These are phyloP conservation scores for Muscicapa comitata DNA, from an alignment of 2,797 vertebrate genomes.

Conservation along the genomic window DNA sequence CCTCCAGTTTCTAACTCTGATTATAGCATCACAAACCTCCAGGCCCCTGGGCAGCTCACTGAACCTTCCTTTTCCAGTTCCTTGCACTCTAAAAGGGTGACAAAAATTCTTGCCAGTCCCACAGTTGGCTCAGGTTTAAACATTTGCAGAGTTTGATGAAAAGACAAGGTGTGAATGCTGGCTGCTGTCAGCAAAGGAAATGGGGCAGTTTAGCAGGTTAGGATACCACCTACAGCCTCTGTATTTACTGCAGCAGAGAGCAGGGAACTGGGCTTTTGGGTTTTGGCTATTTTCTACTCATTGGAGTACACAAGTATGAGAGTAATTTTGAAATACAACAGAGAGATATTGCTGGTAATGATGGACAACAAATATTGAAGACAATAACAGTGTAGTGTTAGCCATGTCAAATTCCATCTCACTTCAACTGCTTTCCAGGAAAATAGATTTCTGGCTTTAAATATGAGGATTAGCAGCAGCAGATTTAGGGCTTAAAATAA, in stretches of 20 bases:
- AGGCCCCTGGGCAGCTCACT: not conserved
- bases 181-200: slow-evolving; percentile 8
- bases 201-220: not conserved
- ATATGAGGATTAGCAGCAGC: slow-evolving; percentile 60
- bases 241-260: not conserved
- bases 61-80: not conserved
- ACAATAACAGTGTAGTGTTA: not conserved
- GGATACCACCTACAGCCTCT: not conserved
- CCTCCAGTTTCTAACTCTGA: not conserved
- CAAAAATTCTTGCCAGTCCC: not conserved
- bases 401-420: not conserved
- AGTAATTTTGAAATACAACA: not conserved
- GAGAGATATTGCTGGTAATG: not conserved
- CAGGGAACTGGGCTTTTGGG: not conserved
- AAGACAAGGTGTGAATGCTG: not conserved
- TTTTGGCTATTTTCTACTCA: not conserved
- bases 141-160: not conserved
- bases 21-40: not conserved
- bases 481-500: slow-evolving; percentile 65
- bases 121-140: not conserved
- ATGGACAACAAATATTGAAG: not conserved
- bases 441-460: slow-evolving; percentile 58
- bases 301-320: not conserved
- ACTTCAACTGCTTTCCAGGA: slow-evolving; percentile 11
- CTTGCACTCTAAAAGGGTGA: not conserved